phyloP scores from a whole-genome alignment of 2,888 invertebrate genomes.

The Ephialtes manifestator region DNA sequence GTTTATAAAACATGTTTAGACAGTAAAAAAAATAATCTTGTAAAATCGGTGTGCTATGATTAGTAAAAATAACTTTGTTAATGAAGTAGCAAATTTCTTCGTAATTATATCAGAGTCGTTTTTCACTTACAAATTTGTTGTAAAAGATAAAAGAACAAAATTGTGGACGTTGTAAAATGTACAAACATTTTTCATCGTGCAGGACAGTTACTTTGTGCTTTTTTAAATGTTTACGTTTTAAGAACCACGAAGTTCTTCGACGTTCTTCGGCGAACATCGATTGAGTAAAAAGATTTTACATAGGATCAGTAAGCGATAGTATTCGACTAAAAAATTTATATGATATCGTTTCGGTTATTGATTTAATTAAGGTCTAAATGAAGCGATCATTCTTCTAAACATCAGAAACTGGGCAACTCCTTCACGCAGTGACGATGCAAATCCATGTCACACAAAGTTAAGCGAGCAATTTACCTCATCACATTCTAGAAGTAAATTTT shows the following conservation, averaged over 20 bases:
- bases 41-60: neutral
- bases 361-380: neutral
- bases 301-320: neutral
- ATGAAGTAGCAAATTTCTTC: neutral
- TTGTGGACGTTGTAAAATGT: neutral
- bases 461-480: neutral
- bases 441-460: neutral
- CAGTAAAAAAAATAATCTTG: neutral
- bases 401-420: conserved; percentile 11
- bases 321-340: neutral
- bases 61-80: neutral
- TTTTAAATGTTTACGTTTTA: neutral
- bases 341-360: neutral
- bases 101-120: neutral
- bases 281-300: neutral
- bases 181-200: neutral
- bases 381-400: neutral
- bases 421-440: neutral
- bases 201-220: neutral
- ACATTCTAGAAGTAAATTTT: neutral
- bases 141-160: neutral
- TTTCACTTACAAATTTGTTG: neutral
- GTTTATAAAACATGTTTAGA: neutral
- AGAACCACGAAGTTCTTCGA: too few species aligned
- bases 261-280: neutral